Conservation (phyloP, 1,140 invertebrate genomes). For the Prorops nasuta region DNA sequence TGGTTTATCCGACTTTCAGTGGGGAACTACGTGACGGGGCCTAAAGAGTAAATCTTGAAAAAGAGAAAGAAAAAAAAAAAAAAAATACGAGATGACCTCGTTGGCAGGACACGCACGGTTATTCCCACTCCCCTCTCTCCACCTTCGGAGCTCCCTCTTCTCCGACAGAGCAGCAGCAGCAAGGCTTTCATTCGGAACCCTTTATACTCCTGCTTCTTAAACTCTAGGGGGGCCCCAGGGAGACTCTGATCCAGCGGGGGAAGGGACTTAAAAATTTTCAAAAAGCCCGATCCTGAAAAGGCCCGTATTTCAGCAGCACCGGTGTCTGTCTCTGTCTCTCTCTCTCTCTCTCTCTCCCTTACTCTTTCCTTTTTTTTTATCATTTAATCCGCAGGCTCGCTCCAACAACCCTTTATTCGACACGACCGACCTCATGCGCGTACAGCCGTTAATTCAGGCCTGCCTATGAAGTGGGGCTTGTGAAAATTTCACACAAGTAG, state of each 20-base stretch:
- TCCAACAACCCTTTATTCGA: slow-evolving; percentile 55
- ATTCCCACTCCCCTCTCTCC: slow-evolving; percentile 26
- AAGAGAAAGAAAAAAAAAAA: too few species aligned
- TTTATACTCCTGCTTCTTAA: slow-evolving; percentile 46
- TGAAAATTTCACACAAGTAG: too few species aligned
- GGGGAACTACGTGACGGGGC: slow-evolving; percentile 49
- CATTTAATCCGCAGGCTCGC: slow-evolving; percentile 52
- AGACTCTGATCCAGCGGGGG: background rate
- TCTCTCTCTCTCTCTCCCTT: slow-evolving; percentile 6
- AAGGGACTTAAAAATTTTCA: slow-evolving; percentile 51
- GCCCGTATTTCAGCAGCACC: slow-evolving; percentile 45
- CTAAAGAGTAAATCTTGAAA: slow-evolving; percentile 56
- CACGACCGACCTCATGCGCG: background rate
- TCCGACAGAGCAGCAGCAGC: slow-evolving; percentile 21
- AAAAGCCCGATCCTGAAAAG: slow-evolving; percentile 53
- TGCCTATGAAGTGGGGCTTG: background rate
- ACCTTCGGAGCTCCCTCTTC: slow-evolving; percentile 3
- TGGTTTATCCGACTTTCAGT: slow-evolving; percentile 5
- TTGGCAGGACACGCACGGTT: slow-evolving; percentile 22
- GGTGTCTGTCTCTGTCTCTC: slow-evolving; percentile 21
- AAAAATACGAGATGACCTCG: slow-evolving; percentile 53
- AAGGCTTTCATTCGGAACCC: slow-evolving; percentile 50
- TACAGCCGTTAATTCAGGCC: slow-evolving; percentile 13
- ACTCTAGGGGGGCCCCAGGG: slow-evolving; percentile 18
- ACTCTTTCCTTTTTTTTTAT: slow-evolving; percentile 43